Conservation (phyloP, 2,888 invertebrate species). For the Andrena trimmerana region DNA sequence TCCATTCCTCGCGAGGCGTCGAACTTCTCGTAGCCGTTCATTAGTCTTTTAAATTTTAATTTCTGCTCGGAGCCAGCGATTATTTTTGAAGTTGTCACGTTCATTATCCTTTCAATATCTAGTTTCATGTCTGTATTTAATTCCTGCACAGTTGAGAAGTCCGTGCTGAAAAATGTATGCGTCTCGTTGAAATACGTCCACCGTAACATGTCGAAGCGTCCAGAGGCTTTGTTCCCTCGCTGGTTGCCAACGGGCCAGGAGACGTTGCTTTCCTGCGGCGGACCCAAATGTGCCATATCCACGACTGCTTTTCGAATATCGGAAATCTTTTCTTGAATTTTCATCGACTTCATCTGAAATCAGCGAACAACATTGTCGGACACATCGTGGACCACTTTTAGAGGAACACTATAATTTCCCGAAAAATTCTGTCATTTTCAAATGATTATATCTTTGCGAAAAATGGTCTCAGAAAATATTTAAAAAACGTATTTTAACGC, state of each 20-base stretch:
- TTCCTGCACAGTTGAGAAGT: conserved; percentile 90
- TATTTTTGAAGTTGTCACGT: conserved; percentile 86
- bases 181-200: conserved; percentile 95
- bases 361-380: not conserved
- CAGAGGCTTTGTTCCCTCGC: conserved; percentile 88
- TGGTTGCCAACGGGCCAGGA: conserved; percentile 92
- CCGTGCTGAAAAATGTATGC: conserved; percentile 93
- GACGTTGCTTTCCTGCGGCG: conserved; percentile 79
- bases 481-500: too few relatives aligned
- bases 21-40: conserved; percentile 92
- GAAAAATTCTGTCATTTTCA: too few relatives aligned
- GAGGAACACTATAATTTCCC: too few relatives aligned
- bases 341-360: conserved; percentile 84
- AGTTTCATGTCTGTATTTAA: conserved; percentile 89
- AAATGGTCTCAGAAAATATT: too few relatives aligned
- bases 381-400: not conserved
- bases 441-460: too few relatives aligned
- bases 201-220: conserved; percentile 93
- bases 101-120: conserved; percentile 89
- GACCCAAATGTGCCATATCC: conserved; percentile 84
- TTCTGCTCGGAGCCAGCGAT: conserved; percentile 85
- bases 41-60: conserved; percentile 86
- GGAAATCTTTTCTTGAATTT: conserved; percentile 47
- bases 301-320: conserved; percentile 80
- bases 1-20: conserved; percentile 95